Percentiles rank a stretch among this genome's conserved stretches.
These are phyloP conservation scores for Chiridota heheva DNA, from an alignment of 35 echinoderm and acorn worm species.

Conservation along the genomic window DNA sequence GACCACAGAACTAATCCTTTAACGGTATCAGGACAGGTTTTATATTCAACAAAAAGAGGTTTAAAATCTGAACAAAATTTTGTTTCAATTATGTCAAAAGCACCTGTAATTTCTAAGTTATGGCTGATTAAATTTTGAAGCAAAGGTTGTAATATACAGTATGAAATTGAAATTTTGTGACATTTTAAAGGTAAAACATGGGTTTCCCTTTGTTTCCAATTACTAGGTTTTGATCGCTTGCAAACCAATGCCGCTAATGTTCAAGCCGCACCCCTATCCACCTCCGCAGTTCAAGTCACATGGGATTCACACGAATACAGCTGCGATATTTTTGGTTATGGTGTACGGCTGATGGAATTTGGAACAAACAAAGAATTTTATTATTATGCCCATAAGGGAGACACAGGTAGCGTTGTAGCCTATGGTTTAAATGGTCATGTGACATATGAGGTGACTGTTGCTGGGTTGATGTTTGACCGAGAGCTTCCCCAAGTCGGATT, in stretches of 20 bases:
- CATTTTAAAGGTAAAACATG: too few species aligned
- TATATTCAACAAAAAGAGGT: too few species aligned
- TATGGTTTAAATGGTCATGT: background rate
- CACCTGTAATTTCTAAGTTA: too few species aligned
- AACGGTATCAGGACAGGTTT: too few species aligned
- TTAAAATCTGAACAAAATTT: too few species aligned
- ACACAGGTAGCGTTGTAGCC: constrained; percentile 14
- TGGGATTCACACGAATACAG: constrained; percentile 18
- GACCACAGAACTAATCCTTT: too few species aligned
- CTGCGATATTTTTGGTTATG: constrained; percentile 79
- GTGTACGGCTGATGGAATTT: constrained; percentile 14
- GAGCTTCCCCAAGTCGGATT: constrained; percentile 47
- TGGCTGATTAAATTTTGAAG: too few species aligned
- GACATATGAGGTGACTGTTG: constrained; percentile 44
- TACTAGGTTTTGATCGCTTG: constrained; percentile 5
- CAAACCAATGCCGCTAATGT: constrained; percentile 21
- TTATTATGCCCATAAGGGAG: constrained; percentile 50
- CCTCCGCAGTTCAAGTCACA: background rate
- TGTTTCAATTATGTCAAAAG: too few species aligned
- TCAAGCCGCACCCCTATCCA: background rate
- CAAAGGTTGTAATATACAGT: too few species aligned
- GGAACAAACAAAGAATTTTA: background rate
- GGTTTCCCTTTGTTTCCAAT: background rate
- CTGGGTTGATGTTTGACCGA: constrained; percentile 38
- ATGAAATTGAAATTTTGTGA: too few species aligned